Percentiles rank a stretch among this genome's conserved stretches.
Evolutionary conservation across 1,140 invertebrate species (phyloP).

Genomic region (Leptopilina clavipes): DNA sequence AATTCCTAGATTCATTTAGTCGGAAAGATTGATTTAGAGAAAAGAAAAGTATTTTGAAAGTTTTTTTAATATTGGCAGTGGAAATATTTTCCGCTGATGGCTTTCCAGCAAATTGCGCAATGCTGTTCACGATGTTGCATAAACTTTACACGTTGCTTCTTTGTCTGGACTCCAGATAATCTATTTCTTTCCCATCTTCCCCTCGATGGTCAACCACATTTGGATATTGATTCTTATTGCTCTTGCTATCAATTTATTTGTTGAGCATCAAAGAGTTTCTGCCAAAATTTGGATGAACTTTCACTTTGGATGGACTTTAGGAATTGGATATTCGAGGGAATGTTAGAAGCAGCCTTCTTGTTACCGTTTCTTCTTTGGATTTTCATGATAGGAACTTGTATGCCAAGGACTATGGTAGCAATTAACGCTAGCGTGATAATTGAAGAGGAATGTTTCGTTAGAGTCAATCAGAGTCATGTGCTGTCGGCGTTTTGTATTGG

Average conservation of each 20-base stretch:
- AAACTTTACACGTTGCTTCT: conserved; percentile 15
- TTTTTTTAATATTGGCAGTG: background rate
- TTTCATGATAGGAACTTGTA: background rate
- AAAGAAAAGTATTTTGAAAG: background rate
- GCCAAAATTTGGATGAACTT: too few relatives aligned
- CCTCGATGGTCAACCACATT: background rate
- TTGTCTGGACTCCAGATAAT: conserved; percentile 24
- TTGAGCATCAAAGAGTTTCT: too few relatives aligned
- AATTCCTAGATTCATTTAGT: too few relatives aligned
- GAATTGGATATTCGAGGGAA: too few relatives aligned
- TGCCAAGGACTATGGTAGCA: too few relatives aligned
- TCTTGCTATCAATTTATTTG: too few relatives aligned
- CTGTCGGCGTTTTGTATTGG: background rate
- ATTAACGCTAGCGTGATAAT: background rate
- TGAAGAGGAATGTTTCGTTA: conserved; percentile 4
- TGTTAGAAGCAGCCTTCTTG: too few relatives aligned
- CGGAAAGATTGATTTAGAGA: too few relatives aligned
- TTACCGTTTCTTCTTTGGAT: background rate
- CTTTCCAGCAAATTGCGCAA: conserved; percentile 29
- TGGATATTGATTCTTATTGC: background rate
- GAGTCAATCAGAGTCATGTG: conserved; percentile 10
- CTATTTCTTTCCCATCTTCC: conserved; percentile 1
- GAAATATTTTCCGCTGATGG: background rate
- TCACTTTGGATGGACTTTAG: too few relatives aligned
- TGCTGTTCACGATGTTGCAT: conserved; percentile 22